A percentile compares a stretch with the other conserved stretches of the same genome.
Evolutionary conservation across 1,140 invertebrate species (phyloP).

Genomic region (Papilio glaucus): DNA sequence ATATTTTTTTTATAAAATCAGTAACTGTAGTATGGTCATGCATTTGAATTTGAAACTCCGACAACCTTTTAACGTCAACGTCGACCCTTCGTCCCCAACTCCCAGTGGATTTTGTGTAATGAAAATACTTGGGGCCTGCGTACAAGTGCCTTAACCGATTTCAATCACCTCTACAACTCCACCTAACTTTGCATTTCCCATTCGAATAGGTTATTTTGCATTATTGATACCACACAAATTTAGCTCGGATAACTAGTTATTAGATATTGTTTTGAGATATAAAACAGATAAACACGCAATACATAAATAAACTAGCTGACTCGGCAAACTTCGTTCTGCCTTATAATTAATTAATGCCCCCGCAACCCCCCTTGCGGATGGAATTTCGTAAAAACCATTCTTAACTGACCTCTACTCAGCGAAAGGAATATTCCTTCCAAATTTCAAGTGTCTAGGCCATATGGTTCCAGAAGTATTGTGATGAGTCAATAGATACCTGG

Average conservation of each 20-base stretch:
- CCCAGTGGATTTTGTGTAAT: conserved; percentile 26
- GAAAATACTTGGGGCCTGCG: conserved; percentile 26
- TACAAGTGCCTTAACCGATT: conserved; percentile 26
- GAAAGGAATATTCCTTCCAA: too few species aligned
- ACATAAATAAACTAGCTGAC: too few species aligned
- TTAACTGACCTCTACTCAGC: too few species aligned
- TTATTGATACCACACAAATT: neutral
- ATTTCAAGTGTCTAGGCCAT: too few species aligned
- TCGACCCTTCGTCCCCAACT: conserved; percentile 25
- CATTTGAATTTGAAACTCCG: conserved; percentile 21
- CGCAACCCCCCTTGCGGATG: too few species aligned
- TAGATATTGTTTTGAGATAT: too few species aligned
- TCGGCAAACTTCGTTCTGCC: too few species aligned
- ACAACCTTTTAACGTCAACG: conserved; percentile 25
- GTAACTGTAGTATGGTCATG: neutral
- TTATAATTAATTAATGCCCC: too few species aligned
- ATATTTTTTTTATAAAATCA: conserved; percentile 1
- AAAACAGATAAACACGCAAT: too few species aligned
- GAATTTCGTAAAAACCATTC: too few species aligned
- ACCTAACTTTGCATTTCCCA: neutral
- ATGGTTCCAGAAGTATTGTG: too few species aligned
- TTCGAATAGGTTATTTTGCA: neutral
- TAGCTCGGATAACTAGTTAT: neutral
- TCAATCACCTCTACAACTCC: conserved; percentile 13
- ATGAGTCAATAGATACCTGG: too few species aligned